Evolutionary conservation across 2,113 vertebrate species (phyloP).

Genomic region (Nothocercus nigrocapillus): DNA sequence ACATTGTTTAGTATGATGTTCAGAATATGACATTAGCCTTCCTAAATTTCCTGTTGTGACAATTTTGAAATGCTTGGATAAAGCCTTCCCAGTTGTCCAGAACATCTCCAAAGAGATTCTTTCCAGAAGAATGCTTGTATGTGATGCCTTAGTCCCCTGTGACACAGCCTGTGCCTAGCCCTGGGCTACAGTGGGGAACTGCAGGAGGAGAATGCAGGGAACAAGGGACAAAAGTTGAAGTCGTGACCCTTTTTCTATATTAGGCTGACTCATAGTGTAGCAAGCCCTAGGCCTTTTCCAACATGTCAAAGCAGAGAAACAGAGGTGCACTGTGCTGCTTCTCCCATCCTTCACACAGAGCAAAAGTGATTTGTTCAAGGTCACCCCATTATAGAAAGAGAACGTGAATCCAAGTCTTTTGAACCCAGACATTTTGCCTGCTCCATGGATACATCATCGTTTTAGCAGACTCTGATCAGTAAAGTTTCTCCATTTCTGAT

Average conservation of each 20-base stretch:
- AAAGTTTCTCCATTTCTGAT: background rate
- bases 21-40: background rate
- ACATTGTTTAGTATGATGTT: background rate
- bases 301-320: background rate
- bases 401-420: background rate
- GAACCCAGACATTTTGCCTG: background rate
- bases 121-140: background rate
- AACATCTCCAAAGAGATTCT: background rate
- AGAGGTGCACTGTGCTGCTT: background rate
- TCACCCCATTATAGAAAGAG: fast-evolving
- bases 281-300: background rate
- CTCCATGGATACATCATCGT: background rate
- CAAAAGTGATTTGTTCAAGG: background rate
- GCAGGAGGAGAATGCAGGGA: background rate
- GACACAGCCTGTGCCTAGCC: background rate
- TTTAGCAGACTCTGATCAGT: background rate
- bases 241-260: background rate
- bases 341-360: background rate
- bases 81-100: background rate
- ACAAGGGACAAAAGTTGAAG: background rate
- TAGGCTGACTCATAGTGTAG: background rate
- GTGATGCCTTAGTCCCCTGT: background rate
- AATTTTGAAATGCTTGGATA: background rate
- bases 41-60: background rate
- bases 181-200: background rate